These are phyloP conservation scores for Clarias magur DNA, from an alignment of 2,113 vertebrate genomes.

Conservation along the genomic window DNA sequence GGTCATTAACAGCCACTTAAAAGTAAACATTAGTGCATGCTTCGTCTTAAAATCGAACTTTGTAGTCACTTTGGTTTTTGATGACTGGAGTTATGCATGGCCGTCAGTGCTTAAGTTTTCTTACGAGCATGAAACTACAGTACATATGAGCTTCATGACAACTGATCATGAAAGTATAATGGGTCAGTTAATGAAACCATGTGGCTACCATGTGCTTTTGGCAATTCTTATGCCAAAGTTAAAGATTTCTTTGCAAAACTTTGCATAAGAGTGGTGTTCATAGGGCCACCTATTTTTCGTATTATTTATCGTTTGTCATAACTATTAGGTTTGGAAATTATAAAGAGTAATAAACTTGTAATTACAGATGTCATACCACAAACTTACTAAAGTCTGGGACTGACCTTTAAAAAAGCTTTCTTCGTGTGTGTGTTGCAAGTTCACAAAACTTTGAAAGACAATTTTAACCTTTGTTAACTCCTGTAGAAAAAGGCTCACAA, in stretches of 20 bases:
- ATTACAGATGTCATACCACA: neutral
- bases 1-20: constrained; percentile 9
- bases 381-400: neutral
- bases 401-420: neutral
- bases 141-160: neutral
- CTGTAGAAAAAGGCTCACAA: neutral
- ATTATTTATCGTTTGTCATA: neutral
- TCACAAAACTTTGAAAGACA: neutral
- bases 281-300: neutral
- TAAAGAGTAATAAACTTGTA: neutral
- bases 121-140: neutral
- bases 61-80: neutral
- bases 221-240: neutral
- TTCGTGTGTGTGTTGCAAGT: neutral
- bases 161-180: neutral
- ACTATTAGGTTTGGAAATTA: neutral
- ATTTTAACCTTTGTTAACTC: neutral
- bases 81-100: neutral
- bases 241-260: neutral
- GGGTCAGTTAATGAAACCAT: neutral
- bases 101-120: neutral
- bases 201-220: neutral
- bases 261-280: neutral
- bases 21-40: constrained; percentile 7
- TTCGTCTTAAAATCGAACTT: neutral